Conservation (phyloP, 1,140 invertebrate genomes). For the Euura lappo region DNA sequence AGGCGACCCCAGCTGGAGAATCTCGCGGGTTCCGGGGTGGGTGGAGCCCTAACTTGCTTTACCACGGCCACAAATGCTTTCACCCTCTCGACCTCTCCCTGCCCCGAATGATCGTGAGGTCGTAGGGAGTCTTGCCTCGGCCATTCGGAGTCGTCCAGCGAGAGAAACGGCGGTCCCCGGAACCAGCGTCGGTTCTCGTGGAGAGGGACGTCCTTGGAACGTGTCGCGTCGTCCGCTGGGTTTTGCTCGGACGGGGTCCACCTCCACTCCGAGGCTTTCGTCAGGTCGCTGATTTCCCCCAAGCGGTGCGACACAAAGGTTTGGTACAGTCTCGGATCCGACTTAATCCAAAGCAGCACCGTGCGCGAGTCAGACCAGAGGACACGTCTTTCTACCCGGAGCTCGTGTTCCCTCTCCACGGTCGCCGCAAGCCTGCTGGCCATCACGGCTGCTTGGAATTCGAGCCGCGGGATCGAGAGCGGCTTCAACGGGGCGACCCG, state of each 20-base stretch:
- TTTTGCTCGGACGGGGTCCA: slow-evolving; percentile 38
- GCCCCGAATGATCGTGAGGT: neutral
- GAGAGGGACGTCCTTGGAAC: slow-evolving; percentile 13
- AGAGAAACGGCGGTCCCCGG: slow-evolving; percentile 28
- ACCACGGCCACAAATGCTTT: neutral
- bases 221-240: slow-evolving; percentile 34
- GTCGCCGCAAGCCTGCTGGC: slow-evolving; percentile 34
- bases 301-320: slow-evolving; percentile 51
- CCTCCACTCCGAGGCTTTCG: slow-evolving; percentile 28
- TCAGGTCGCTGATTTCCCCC: slow-evolving; percentile 41
- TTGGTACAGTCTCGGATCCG: slow-evolving; percentile 36
- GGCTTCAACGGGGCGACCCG: slow-evolving; percentile 40
- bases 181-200: slow-evolving; percentile 23
- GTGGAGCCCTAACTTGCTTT: neutral
- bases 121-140: slow-evolving; percentile 11
- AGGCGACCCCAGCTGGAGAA: slow-evolving; percentile 25
- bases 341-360: slow-evolving; percentile 42
- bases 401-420: slow-evolving; percentile 32
- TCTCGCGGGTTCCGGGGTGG: slow-evolving; percentile 12
- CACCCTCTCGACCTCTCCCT: slow-evolving; percentile 1
- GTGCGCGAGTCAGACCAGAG: slow-evolving; percentile 46
- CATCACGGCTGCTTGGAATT: slow-evolving; percentile 47
- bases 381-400: slow-evolving; percentile 16
- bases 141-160: slow-evolving; percentile 21
- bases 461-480: slow-evolving; percentile 43